These are phyloP conservation scores for Mactra quadrangularis DNA, from an alignment of 1,140 invertebrate species.

Conservation along the genomic window DNA sequence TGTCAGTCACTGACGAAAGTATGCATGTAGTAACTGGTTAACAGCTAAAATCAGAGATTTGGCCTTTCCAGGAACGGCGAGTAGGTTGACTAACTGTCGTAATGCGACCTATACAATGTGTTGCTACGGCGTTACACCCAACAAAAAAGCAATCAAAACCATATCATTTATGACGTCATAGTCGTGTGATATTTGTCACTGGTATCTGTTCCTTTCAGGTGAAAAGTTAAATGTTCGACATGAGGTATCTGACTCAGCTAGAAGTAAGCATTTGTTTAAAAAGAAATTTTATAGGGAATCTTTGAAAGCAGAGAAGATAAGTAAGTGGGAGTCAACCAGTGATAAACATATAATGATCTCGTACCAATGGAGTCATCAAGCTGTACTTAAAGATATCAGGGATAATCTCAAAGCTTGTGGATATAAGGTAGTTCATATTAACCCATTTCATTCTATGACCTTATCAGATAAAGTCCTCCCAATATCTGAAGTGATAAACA, in stretches of 20 bases:
- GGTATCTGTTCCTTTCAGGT: neutral
- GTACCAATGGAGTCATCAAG: constrained; percentile 73
- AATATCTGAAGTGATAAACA: too few relatives aligned
- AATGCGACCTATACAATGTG: too few relatives aligned
- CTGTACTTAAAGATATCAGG: constrained; percentile 61
- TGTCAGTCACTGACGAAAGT: neutral
- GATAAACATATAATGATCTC: constrained; percentile 72
- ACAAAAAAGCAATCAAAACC: too few relatives aligned
- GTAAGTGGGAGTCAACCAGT: neutral
- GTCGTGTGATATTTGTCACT: too few relatives aligned
- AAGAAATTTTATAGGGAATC: neutral
- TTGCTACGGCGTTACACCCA: too few relatives aligned
- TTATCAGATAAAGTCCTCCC: too few relatives aligned
- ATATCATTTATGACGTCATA: neutral
- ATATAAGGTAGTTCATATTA: constrained; percentile 33
- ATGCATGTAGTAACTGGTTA: neutral
- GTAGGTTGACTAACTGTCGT: neutral
- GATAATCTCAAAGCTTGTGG: constrained; percentile 37
- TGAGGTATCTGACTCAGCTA: neutral
- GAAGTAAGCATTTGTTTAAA: neutral
- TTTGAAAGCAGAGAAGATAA: neutral
- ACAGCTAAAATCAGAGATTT: too few relatives aligned
- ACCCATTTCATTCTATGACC: too few relatives aligned
- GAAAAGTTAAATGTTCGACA: neutral
- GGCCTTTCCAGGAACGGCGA: neutral